Percentiles rank a stretch among this genome's conserved stretches.
phyloP scores from a whole-genome alignment of 2,113 vertebrate species.

The Chaetorhynchus papuensis region DNA sequence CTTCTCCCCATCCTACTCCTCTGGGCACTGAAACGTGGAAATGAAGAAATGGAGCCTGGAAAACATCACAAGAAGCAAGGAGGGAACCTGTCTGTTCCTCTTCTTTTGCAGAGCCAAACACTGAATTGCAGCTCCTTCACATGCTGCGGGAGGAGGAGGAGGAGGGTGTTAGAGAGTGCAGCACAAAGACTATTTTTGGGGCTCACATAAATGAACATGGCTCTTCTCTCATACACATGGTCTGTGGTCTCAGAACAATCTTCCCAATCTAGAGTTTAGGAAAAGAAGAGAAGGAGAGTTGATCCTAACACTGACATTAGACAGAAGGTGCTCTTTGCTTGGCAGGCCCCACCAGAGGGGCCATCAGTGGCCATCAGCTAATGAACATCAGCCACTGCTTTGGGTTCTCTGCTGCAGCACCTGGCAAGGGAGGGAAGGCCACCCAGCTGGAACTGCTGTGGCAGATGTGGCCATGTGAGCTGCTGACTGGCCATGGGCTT shows the following conservation, averaged over 20 bases:
- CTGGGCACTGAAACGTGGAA: neutral
- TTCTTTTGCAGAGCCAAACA: neutral
- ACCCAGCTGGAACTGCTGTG: neutral
- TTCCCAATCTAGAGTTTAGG: neutral
- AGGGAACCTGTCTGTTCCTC: neutral
- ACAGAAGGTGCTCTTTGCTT: neutral
- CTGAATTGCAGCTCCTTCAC: neutral
- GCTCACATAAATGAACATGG: neutral
- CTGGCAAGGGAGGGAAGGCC: neutral
- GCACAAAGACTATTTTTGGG: neutral
- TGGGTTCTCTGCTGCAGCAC: neutral
- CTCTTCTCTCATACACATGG: neutral
- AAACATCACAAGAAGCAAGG: neutral
- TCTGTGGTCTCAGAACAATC: neutral
- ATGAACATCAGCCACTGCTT: neutral
- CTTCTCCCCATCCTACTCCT: neutral
- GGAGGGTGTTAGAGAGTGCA: neutral
- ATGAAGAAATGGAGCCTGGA: neutral
- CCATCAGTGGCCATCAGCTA: neutral
- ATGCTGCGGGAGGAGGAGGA: rapidly evolving
- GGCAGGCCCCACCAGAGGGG: neutral
- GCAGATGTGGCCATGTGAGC: neutral
- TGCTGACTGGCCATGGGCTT: neutral
- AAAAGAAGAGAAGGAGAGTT: neutral
- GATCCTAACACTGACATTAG: neutral